Percentiles rank a stretch among this genome's conserved stretches.
These are phyloP conservation scores for Entelurus aequoreus DNA, from an alignment of 2,113 vertebrate species.

Conservation along the genomic window DNA sequence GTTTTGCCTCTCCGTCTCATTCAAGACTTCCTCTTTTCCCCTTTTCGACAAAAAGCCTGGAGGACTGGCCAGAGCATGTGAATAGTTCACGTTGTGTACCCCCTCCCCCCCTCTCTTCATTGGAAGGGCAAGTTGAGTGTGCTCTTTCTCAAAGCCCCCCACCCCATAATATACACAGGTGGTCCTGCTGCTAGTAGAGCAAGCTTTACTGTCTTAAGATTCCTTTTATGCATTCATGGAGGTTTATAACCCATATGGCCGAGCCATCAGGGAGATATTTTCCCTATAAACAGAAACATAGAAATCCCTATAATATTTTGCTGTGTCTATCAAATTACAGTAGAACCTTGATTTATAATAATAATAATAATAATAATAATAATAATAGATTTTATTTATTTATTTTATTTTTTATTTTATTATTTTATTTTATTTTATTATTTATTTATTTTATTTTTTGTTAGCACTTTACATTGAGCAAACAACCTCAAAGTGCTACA, in stretches of 20 bases:
- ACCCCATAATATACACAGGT: slow-evolving; percentile 34
- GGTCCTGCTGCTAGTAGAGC: slow-evolving; percentile 19
- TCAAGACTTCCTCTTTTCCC: slow-evolving; percentile 54
- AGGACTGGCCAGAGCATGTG: slow-evolving; percentile 33
- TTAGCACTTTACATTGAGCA: too few relatives aligned
- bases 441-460: too few relatives aligned
- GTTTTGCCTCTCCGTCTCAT: slow-evolving; percentile 50
- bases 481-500: too few relatives aligned
- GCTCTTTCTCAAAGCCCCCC: slow-evolving; percentile 26
- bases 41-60: slow-evolving; percentile 37
- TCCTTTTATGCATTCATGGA: slow-evolving; percentile 19
- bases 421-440: too few relatives aligned
- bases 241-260: slow-evolving; percentile 23
- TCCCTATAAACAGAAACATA: not conserved
- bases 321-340: too few relatives aligned
- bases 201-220: slow-evolving; percentile 13
- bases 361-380: too few relatives aligned
- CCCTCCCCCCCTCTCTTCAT: not conserved
- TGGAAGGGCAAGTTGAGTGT: slow-evolving; percentile 34
- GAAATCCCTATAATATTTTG: too few relatives aligned
- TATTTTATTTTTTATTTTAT: too few relatives aligned
- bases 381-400: too few relatives aligned
- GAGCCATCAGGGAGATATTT: not conserved
- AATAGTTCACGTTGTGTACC: slow-evolving; percentile 28
- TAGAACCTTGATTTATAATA: too few relatives aligned